phyloP scores from a whole-genome alignment of 2,797 vertebrate species.

The Microctenopoma lineatum region DNA sequence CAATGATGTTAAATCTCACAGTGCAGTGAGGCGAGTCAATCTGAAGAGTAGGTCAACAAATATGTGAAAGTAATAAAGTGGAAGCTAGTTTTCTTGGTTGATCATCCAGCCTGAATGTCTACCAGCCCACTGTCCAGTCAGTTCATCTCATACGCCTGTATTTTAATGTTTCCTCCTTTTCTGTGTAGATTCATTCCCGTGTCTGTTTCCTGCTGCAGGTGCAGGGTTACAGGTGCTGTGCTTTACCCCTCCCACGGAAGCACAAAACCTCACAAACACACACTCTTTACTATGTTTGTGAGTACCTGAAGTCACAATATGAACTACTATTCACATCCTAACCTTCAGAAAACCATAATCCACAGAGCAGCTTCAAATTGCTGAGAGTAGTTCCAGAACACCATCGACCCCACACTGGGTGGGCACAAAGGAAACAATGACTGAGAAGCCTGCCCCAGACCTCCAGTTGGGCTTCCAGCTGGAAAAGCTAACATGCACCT shows the following conservation, averaged over 20 bases:
- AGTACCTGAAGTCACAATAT: too few relatives aligned
- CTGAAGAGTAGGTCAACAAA: neutral
- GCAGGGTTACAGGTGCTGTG: conserved; percentile 50
- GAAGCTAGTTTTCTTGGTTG: neutral
- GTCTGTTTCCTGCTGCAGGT: conserved; percentile 22
- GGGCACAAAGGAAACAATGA: too few relatives aligned
- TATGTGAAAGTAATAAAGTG: too few relatives aligned
- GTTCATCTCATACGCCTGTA: too few relatives aligned
- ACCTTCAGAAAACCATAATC: too few relatives aligned
- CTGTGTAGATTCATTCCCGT: conserved; percentile 4
- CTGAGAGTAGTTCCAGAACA: too few relatives aligned
- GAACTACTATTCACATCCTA: too few relatives aligned
- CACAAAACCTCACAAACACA: conserved; percentile 20
- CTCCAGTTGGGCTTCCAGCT: too few relatives aligned
- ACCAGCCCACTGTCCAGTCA: neutral
- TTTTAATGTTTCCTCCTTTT: conserved; percentile 2
- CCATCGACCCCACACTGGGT: too few relatives aligned
- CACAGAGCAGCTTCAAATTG: too few relatives aligned
- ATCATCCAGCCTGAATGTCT: neutral
- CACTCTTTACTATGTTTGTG: conserved; percentile 1
- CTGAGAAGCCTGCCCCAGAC: too few relatives aligned
- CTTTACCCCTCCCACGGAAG: conserved; percentile 42
- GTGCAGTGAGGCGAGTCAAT: neutral
- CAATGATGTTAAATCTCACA: neutral
- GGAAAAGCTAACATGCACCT: too few relatives aligned